phyloP scores from a whole-genome alignment of 2,888 invertebrate species.

The Microctonus aethiopoides region DNA sequence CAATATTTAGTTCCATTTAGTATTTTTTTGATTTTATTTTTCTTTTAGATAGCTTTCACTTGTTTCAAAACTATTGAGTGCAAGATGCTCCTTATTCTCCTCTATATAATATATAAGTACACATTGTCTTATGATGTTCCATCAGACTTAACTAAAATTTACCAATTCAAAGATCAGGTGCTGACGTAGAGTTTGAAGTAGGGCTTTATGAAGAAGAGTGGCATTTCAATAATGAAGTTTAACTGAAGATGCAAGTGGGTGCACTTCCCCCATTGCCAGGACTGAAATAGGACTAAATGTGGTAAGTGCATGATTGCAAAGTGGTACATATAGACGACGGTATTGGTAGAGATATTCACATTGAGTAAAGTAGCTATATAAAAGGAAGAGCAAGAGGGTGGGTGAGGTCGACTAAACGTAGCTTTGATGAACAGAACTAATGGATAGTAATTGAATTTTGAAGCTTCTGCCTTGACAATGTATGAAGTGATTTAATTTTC shows the following conservation, averaged over 20 bases:
- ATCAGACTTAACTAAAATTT: background rate
- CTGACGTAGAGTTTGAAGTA: constrained; percentile 6
- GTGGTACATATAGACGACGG: background rate
- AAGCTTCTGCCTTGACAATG: background rate
- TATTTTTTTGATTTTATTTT: background rate
- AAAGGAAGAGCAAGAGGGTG: background rate
- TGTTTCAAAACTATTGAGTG: background rate
- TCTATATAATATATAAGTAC: background rate
- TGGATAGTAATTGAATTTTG: constrained; percentile 13
- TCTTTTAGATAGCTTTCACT: background rate
- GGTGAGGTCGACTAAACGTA: constrained; percentile 7
- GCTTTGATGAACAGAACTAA: background rate
- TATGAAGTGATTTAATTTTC: background rate
- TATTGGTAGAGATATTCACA: constrained; percentile 2
- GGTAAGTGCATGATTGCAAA: background rate
- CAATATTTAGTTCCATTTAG: too few relatives aligned
- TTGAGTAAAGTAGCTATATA: background rate
- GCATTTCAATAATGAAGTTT: constrained; percentile 49
- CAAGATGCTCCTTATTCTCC: background rate
- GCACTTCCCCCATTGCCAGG: constrained; percentile 33
- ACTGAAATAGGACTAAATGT: constrained; percentile 39
- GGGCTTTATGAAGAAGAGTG: constrained; percentile 21
- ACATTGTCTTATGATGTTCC: background rate
- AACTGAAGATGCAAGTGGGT: constrained; percentile 38
- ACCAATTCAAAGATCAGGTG: background rate